These are phyloP conservation scores for Pseudococcus longispinus DNA, from an alignment of 2,888 invertebrate genomes.

Conservation along the genomic window DNA sequence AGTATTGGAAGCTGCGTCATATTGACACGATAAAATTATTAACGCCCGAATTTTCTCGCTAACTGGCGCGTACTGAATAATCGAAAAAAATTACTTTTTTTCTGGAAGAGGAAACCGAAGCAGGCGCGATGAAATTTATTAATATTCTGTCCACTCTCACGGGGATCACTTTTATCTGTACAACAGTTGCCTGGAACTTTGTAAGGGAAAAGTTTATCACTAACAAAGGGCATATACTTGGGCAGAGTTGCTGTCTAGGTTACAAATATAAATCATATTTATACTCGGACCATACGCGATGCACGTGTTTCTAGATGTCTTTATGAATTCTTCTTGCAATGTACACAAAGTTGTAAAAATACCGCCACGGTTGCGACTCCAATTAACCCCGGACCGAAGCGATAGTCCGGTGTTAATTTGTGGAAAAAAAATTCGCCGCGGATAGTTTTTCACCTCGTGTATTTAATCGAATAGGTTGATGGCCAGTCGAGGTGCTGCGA, in stretches of 20 bases:
- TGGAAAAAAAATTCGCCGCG: not conserved
- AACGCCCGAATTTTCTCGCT: not conserved
- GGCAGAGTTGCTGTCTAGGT: not conserved
- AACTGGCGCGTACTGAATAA: not conserved
- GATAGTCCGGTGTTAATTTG: not conserved
- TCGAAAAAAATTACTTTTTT: conserved; percentile 4
- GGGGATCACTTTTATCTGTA: not conserved
- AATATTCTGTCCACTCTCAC: conserved; percentile 10
- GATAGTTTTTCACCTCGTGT: not conserved
- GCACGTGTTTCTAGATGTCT: not conserved
- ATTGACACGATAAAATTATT: conserved; percentile 11
- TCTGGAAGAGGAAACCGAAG: not conserved
- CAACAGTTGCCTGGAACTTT: conserved; percentile 1
- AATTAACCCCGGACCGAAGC: not conserved
- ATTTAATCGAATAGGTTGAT: not conserved
- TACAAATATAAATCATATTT: conserved; percentile 22
- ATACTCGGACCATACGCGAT: not conserved
- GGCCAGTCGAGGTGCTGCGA: not conserved
- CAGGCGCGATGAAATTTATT: conserved; percentile 18
- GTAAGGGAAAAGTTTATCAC: not conserved
- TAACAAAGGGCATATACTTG: not conserved
- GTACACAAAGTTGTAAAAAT: not conserved
- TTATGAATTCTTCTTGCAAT: not conserved
- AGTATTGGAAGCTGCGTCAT: not conserved
- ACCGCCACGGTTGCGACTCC: not conserved